Percentiles rank a stretch among this genome's conserved stretches.
Conservation (phyloP, 1,140 invertebrate species). For the Drosophila dunni region DNA sequence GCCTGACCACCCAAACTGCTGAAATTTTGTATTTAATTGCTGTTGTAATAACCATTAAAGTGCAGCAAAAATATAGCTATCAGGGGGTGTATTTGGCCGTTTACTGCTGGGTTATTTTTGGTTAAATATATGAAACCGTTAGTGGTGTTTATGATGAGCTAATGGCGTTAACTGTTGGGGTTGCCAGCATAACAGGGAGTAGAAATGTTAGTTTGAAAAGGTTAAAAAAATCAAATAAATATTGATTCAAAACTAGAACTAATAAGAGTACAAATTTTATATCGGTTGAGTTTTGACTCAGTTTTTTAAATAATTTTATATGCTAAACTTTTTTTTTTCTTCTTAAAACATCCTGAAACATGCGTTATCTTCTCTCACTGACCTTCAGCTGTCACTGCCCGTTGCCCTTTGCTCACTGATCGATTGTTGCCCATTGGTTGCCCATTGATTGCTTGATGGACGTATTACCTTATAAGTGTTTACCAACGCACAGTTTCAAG, state of each 20-base stretch:
- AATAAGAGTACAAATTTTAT: too few relatives aligned
- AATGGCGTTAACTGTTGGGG: too few relatives aligned
- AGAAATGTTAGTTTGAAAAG: neutral
- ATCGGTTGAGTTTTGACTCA: too few relatives aligned
- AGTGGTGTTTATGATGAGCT: too few relatives aligned
- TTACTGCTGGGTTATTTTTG: too few relatives aligned
- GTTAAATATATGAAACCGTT: neutral
- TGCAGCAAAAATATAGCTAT: conserved; percentile 49
- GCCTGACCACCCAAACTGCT: conserved; percentile 64
- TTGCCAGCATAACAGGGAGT: too few relatives aligned
- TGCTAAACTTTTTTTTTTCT: neutral
- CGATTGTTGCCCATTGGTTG: neutral
- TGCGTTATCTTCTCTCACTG: neutral
- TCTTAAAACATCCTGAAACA: neutral
- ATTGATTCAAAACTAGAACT: too few relatives aligned
- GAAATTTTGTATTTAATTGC: conserved; percentile 64
- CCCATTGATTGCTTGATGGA: neutral
- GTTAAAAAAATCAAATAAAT: too few relatives aligned
- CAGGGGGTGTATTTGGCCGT: conserved; percentile 10
- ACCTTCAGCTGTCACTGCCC: neutral
- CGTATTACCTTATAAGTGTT: conserved; percentile 17
- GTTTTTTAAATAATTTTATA: neutral
- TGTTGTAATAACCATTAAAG: conserved; percentile 45
- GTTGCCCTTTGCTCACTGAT: neutral
- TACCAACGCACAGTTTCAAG: conserved; percentile 17